phyloP scores from a whole-genome alignment of 2,113 vertebrate genomes.

The Todiramphus saurophagus region DNA sequence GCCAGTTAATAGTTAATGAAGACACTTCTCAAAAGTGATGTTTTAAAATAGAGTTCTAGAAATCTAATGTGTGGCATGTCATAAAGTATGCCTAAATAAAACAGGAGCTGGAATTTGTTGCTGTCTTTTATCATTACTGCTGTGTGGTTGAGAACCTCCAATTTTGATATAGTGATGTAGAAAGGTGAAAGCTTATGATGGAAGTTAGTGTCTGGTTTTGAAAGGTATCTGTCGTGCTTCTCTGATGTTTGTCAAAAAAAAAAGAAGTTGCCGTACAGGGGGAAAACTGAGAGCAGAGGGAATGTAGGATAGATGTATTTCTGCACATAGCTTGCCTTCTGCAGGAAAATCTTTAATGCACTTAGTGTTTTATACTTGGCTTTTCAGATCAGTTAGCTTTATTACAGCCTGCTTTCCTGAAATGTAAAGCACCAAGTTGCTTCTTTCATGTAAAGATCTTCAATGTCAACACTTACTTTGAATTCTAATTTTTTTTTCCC shows the following conservation, averaged over 20 bases:
- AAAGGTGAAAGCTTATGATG: not conserved
- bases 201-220: not conserved
- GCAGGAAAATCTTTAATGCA: not conserved
- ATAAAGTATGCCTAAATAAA: not conserved
- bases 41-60: not conserved
- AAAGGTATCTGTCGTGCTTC: not conserved
- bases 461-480: not conserved
- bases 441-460: slow-evolving; percentile 1
- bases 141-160: not conserved
- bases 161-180: not conserved
- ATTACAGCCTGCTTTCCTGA: not conserved
- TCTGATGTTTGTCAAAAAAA: not conserved
- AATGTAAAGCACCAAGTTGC: not conserved
- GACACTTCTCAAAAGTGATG: not conserved
- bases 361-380: not conserved
- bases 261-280: not conserved
- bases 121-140: not conserved
- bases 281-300: not conserved
- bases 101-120: not conserved
- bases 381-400: not conserved
- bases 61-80: not conserved
- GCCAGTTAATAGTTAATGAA: not conserved
- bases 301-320: not conserved
- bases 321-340: not conserved
- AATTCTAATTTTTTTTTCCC: not conserved